Evolutionary conservation across 2,797 vertebrate genomes (phyloP), one percentile per base, ranked within the genome.

Genomic region (Gymnopithys bicolor): DNA sequence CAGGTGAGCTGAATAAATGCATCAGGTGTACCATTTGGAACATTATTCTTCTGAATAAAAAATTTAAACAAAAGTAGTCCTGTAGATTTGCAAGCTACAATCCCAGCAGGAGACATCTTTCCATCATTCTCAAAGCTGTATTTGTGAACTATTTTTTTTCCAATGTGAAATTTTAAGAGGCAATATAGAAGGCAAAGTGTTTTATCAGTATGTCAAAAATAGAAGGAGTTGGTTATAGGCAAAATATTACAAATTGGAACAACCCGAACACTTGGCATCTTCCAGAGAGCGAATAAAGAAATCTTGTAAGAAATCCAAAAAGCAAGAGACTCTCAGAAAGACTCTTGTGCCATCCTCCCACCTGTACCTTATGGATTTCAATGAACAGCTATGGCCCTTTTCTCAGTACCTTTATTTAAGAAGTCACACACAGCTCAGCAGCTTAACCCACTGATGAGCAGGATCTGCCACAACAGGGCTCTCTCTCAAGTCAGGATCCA

Each of bases 1-100:
- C 84, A 94, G 64, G 78, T 89, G 75, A 93, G 66, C 19, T 59
- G n/a, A 91, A 84, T 69, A 87, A 92, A 87, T 35, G 89, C 55
- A 85, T 81, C 62, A 59, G 62, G 28, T 81, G 46, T 14, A 91
- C 62, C 39, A 53, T 90, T 71, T 84, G 55, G 69, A 89, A 92
- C 28, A 52, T 68, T 84, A 90, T 60, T 80, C 49, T 85, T 53
- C 60, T 7, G 59, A 87, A 89, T 46, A 91, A 87, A 89, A 89
- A 85, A 8, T 48, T 87, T 56, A 55, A 89, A 64, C 33, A 70
- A 30, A 90, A 85, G 53, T 60, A 52, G 80, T 87, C 37, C 60
- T 75, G 30, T 33, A 85, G 89, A 56, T 85, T 83, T 85, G 43
- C 58, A 66, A 87, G 52, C 37, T 74, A 70, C 37, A 35, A 14